These are phyloP conservation scores for Leptoteleia sp. DNA, from an alignment of 1,140 invertebrate genomes.

Conservation along the genomic window DNA sequence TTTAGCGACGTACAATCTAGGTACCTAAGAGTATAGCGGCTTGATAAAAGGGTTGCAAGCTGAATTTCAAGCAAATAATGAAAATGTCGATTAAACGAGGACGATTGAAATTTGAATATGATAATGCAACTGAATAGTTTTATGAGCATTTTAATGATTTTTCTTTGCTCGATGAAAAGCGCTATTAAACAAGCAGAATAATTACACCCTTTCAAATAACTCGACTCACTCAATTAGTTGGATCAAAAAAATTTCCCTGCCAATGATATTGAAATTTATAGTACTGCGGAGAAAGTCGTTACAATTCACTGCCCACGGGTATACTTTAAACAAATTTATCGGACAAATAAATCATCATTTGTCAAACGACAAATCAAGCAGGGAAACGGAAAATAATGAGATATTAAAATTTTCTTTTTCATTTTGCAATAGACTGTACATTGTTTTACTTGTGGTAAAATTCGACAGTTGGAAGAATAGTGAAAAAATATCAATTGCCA, in stretches of 20 bases:
- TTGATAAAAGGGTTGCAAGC: slow-evolving; percentile 1
- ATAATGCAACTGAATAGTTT: background rate
- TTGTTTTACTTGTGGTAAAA: too few species aligned
- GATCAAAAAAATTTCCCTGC: slow-evolving; percentile 10
- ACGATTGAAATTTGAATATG: background rate
- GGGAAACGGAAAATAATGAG: too few species aligned
- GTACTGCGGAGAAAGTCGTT: slow-evolving; percentile 16
- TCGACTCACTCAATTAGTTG: slow-evolving; percentile 12
- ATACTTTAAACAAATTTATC: slow-evolving; percentile 37
- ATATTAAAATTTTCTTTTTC: too few species aligned
- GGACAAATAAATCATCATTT: slow-evolving; percentile 29
- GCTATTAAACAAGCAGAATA: background rate
- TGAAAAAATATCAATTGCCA: too few species aligned
- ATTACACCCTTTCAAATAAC: background rate
- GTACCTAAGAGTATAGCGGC: background rate
- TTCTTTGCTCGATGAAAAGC: background rate
- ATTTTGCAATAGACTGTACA: too few species aligned
- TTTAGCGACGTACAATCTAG: slow-evolving; percentile 8
- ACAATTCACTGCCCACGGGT: slow-evolving; percentile 21
- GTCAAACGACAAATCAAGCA: slow-evolving; percentile 40
- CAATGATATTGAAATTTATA: slow-evolving; percentile 36
- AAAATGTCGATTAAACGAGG: background rate
- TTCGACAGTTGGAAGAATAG: too few species aligned
- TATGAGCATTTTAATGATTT: background rate
- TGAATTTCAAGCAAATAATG: background rate